Base-by-base conservation (phyloP, 2,113 vertebrate genomes). In the Coregonus clupeaformis region DNA sequence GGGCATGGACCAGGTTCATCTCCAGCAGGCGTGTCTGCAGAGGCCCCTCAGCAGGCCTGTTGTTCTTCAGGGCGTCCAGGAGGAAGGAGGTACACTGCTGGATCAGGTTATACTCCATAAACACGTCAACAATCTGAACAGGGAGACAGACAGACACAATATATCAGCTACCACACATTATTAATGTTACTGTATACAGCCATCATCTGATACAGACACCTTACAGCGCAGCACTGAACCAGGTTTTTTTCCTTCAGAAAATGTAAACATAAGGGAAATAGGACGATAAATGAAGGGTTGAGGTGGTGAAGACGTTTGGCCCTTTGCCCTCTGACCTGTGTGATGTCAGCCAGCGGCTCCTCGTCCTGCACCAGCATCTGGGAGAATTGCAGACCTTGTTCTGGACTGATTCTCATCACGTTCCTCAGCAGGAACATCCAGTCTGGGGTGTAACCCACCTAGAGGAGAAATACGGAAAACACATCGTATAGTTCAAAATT, bases 281-380 rank as follows among this genome's bases (percentile, higher is more conserved):
- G 49, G 49, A 16, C 5, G 5, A 16, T 52, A 27, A 18, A 24
- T 25, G n/a, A 29, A 42, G 11, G 12, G 7, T 2, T 36, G 52
- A 76, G 69, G 9, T 52, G 30, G 2, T 24, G 25, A 32, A 42
- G 1, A 73, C 30, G 16, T 11, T 22, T 4, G 57, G 57, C 57
- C 6, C 20, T 45, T 18, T n/a, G 13, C 16, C 9, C 14, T 63
- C 78, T 91, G 87, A 99, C 98, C 94, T 99, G 97, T 80, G 97
- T 99, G 83, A 98, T 98, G 86, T 99, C 98, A 82, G 97, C 97
- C 89, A 99, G 94, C 68, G 98, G 98, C 80, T 99, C 98, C 88
- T 99, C 98, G 88, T 99, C 98, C 88, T 99, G 98, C 84, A 99
- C 98, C 77, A 99, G 88, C 97, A 99, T 99, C 89, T 99, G 98